phyloP scores from a whole-genome alignment of 92 coral and sea anemone species.

The Montipora capitata region DNA sequence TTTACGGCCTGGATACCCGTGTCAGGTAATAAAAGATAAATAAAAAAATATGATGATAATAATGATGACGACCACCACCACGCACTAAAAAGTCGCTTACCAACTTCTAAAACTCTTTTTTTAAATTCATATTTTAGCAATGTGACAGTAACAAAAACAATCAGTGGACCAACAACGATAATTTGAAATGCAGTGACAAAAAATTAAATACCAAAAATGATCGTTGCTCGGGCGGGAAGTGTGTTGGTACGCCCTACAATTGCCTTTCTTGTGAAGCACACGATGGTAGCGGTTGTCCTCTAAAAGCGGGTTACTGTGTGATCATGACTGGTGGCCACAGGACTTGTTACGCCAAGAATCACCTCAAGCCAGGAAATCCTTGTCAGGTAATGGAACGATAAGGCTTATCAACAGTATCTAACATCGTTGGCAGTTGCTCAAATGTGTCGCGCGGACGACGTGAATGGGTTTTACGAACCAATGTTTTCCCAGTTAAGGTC shows the following conservation, averaged over 20 bases:
- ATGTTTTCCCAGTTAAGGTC: too few species aligned
- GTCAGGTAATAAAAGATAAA: too few species aligned
- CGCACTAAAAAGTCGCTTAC: neutral
- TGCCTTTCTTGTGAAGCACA: constrained; percentile 89
- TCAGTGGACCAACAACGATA: constrained; percentile 90
- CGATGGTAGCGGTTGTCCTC: constrained; percentile 83
- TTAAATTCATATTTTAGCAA: constrained; percentile 54
- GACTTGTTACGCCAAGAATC: constrained; percentile 82
- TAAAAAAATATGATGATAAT: too few species aligned
- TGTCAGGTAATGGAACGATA: constrained; percentile 80
- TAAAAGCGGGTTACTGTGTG: constrained; percentile 79
- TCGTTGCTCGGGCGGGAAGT: constrained; percentile 85
- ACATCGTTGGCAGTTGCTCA: too few species aligned
- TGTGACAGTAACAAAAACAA: constrained; percentile 87
- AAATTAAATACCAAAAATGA: constrained; percentile 86
- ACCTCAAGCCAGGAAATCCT: constrained; percentile 91
- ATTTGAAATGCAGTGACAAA: constrained; percentile 82
- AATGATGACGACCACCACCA: neutral
- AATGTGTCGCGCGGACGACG: too few species aligned
- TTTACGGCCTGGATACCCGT: too few species aligned
- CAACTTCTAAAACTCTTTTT: neutral
- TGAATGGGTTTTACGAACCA: too few species aligned
- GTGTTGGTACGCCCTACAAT: constrained; percentile 83
- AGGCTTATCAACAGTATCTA: too few species aligned
- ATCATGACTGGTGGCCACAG: constrained; percentile 78